A percentile compares a stretch with the other conserved stretches of the same genome.
These are phyloP conservation scores for Drosophila incognita DNA, from an alignment of 2,888 invertebrate species.

Conservation along the genomic window DNA sequence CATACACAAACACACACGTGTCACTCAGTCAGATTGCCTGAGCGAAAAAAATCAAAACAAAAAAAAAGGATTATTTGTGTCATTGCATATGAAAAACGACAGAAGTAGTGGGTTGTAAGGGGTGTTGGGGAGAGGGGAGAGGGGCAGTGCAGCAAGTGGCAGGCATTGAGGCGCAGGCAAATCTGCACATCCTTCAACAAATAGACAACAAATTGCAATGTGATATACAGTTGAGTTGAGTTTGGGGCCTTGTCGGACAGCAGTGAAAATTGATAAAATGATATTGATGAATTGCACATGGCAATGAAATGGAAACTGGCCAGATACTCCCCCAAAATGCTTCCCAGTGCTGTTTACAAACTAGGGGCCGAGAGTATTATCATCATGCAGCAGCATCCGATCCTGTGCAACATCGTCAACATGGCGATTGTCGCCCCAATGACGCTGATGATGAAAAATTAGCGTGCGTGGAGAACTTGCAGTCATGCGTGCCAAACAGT, in stretches of 20 bases:
- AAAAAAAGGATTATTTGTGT: slow-evolving; percentile 34
- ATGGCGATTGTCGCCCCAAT: slow-evolving; percentile 59
- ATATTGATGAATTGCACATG: slow-evolving; percentile 83
- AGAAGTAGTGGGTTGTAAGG: slow-evolving; percentile 18
- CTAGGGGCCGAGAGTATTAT: slow-evolving; percentile 27
- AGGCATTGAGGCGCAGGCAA: slow-evolving; percentile 47
- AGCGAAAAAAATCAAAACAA: slow-evolving; percentile 4
- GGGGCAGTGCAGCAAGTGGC: neutral
- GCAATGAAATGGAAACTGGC: slow-evolving; percentile 59
- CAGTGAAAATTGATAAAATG: slow-evolving; percentile 84
- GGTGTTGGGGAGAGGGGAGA: neutral
- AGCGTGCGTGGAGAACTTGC: slow-evolving; percentile 57
- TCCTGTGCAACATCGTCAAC: slow-evolving; percentile 63
- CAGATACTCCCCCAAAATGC: neutral
- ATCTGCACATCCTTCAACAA: slow-evolving; percentile 80
- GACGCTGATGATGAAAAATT: slow-evolving; percentile 78
- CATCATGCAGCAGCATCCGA: slow-evolving; percentile 39
- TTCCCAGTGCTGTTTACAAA: neutral
- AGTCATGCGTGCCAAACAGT: slow-evolving; percentile 57
- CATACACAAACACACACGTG: slow-evolving; percentile 19
- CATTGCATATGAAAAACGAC: slow-evolving; percentile 70
- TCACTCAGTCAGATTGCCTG: slow-evolving; percentile 38
- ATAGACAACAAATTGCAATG: slow-evolving; percentile 80
- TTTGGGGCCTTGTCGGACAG: slow-evolving; percentile 63
- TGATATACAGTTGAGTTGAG: slow-evolving; percentile 74